These are phyloP conservation scores for Clarias laeviceps DNA, from an alignment of 2,797 vertebrate genomes.

Conservation along the genomic window DNA sequence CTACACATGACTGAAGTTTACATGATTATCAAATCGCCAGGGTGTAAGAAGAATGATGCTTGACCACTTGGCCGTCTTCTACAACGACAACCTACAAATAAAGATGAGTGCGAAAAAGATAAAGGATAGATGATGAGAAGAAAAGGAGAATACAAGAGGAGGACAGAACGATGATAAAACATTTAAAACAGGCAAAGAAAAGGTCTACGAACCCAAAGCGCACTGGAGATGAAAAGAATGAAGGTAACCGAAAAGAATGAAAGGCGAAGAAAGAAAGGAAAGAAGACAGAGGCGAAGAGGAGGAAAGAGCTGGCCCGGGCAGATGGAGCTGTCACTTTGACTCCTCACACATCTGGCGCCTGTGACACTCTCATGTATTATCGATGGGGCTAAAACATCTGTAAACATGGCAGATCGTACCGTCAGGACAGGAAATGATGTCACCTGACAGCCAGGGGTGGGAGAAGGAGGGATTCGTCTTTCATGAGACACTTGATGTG, in stretches of 20 bases:
- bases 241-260: background rate
- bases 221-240: background rate
- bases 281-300: background rate
- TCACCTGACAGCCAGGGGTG: constrained; percentile 74
- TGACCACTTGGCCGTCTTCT: background rate
- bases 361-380: constrained; percentile 85
- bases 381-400: constrained; percentile 87
- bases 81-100: background rate
- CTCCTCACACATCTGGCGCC: constrained; percentile 83
- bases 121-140: background rate
- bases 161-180: background rate
- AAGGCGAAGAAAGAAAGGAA: background rate
- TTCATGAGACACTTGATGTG: constrained; percentile 76
- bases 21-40: too few relatives aligned
- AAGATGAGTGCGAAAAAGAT: background rate
- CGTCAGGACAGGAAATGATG: constrained; percentile 87
- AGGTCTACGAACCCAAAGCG: background rate
- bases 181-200: background rate
- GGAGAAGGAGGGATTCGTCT: constrained; percentile 68
- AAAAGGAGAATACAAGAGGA: background rate
- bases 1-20: background rate
- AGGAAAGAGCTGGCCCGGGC: constrained; percentile 61
- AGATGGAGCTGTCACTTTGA: constrained; percentile 86
- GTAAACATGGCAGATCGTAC: constrained; percentile 88
- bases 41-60: constrained; percentile 47